Percentiles rank a stretch among this genome's conserved stretches.
phyloP scores from a whole-genome alignment of 1,140 invertebrate genomes.

The Ceratosolen solmsi region DNA sequence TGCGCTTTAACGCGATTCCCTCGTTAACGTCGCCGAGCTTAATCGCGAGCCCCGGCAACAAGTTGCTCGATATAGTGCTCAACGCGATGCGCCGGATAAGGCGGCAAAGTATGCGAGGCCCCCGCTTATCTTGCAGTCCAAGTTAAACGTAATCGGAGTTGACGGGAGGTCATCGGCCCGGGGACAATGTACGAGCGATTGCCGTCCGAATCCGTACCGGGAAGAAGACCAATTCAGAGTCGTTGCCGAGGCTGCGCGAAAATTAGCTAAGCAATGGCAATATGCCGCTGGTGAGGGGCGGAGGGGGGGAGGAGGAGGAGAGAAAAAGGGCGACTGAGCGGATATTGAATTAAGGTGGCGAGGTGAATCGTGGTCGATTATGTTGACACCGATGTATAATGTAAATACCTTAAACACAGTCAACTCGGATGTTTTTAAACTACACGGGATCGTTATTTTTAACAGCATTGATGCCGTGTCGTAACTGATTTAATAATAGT shows the following conservation, averaged over 20 bases:
- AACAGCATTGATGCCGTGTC: not conserved
- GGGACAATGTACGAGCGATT: not conserved
- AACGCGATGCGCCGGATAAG: not conserved
- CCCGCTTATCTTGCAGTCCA: not conserved
- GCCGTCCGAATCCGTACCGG: not conserved
- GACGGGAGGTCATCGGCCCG: not conserved
- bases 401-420: not conserved
- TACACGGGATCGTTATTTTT: not conserved
- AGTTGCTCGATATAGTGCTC: constrained; percentile 21
- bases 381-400: too few relatives aligned
- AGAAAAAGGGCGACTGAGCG: too few relatives aligned
- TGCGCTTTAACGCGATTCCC: constrained; percentile 19
- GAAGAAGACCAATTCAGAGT: not conserved
- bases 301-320: too few relatives aligned
- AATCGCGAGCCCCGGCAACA: constrained; percentile 32
- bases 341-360: not conserved
- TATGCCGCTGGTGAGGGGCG: not conserved
- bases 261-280: not conserved
- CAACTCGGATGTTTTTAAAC: not conserved
- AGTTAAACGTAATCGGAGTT: not conserved
- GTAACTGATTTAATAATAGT: not conserved
- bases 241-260: not conserved
- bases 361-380: not conserved
- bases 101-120: not conserved
- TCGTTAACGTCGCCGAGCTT: constrained; percentile 42